phyloP scores from a whole-genome alignment of 2,888 invertebrate genomes.

The Ditylenchus weischeri region DNA sequence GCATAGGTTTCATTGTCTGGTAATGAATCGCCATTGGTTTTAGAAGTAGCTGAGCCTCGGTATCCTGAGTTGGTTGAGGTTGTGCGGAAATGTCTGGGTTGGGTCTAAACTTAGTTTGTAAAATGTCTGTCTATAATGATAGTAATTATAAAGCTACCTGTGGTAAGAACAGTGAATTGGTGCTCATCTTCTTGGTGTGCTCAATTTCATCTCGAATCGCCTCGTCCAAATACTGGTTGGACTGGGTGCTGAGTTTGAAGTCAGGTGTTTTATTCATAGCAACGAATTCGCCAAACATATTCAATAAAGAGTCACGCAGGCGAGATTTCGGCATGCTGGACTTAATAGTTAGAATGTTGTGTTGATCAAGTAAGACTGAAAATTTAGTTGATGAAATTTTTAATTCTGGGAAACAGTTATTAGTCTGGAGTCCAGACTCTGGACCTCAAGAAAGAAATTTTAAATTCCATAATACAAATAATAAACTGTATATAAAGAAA shows the following conservation, averaged over 20 bases:
- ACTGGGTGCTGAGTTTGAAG: constrained; percentile 31
- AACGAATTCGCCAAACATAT: constrained; percentile 49
- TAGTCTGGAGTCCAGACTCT: too few relatives aligned
- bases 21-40: neutral
- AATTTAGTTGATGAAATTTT: too few relatives aligned
- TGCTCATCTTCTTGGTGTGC: constrained; percentile 8
- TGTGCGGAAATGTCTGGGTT: constrained; percentile 21
- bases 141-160: neutral
- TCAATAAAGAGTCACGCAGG: constrained; percentile 42
- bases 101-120: neutral
- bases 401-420: too few relatives aligned
- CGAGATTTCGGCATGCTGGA: constrained; percentile 25
- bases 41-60: neutral
- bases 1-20: neutral
- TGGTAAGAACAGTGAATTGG: constrained; percentile 4
- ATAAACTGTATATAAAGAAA: too few relatives aligned
- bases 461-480: too few relatives aligned
- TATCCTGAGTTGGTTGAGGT: constrained; percentile 23
- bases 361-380: too few relatives aligned
- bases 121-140: neutral
- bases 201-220: constrained; percentile 30
- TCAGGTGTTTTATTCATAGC: constrained; percentile 46
- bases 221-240: constrained; percentile 27
- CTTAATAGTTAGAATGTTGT: neutral
- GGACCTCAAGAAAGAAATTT: neutral